Base-by-base conservation (phyloP, 2,113 vertebrate genomes). In the Coracopsis vasa region DNA sequence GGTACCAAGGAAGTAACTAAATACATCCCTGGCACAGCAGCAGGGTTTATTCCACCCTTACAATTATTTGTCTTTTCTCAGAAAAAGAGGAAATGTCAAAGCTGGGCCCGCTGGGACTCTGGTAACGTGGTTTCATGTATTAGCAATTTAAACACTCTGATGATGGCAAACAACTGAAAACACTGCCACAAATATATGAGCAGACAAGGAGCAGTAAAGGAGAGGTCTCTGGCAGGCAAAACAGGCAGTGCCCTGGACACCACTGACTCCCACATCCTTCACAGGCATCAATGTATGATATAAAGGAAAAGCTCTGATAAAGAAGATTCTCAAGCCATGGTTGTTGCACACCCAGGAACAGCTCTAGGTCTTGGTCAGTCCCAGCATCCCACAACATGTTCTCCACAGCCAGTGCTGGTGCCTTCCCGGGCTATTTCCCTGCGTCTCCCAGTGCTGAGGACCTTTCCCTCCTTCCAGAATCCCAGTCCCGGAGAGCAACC, bases 351-450 rank as follows among this genome's bases (percentile, higher is more conserved):
- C 45, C 17, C 39, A 42, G 51, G n/a, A 51, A 4, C 33, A 27
- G 72, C 41, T 4, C 2, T 1, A 79, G 80, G 37, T 70, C 47
- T 48, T 1, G 7, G 39, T 24, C 7, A 2, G 41, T 23, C 50
- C 58, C 71, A 70, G 54, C 29, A 48, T 16, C 45, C 18, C 27
- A 16, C n/a, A 10, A 7, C 17, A 6, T 2, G 13, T 31, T 25
- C 20, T 29, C 28, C 21, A 9, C 39, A 23, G 53, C 35, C 1
- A 1, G 16, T 3, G 1, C 5, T 1, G 0, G 37, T 1, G 3
- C 16, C 21, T 18, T 16, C 62, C n/a, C 3, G 0, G 41, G 1
- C 56, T 7, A 33, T 1, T 3, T 4, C 42, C 27, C 44, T 19
- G 12, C 1, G 0, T 2, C 29, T 16, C 37, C 53, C 24, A 7